Evolutionary conservation across 35 echinoderm and acorn worm genomes (phyloP).

Genomic region (Lytechinus variegatus): DNA sequence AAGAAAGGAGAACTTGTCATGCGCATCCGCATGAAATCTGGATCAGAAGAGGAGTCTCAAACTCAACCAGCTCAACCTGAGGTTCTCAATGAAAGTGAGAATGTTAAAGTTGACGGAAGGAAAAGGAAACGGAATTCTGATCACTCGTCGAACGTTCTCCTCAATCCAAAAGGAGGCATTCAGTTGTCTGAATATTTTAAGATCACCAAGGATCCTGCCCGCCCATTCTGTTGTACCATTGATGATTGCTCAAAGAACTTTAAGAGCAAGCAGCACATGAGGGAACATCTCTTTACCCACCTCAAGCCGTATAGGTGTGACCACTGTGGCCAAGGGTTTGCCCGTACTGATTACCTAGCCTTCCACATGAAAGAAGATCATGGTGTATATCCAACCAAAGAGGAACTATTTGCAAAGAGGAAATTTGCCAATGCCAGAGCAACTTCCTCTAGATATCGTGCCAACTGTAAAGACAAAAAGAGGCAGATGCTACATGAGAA

Average conservation of each 20-base stretch:
- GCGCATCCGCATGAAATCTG: slow-evolving; percentile 41
- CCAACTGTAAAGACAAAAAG: slow-evolving; percentile 69
- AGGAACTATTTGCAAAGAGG: slow-evolving; percentile 87
- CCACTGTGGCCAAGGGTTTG: slow-evolving; percentile 76
- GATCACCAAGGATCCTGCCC: slow-evolving; percentile 26
- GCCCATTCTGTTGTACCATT: slow-evolving; percentile 77
- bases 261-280: slow-evolving; percentile 97
- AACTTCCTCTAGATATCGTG: slow-evolving; percentile 65
- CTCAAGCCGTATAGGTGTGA: slow-evolving; percentile 96
- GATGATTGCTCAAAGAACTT: slow-evolving; percentile 80
- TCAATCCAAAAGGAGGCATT: slow-evolving; percentile 55
- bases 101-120: background rate
- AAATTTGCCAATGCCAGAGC: slow-evolving; percentile 88
- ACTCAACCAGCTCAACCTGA: slow-evolving; percentile 13
- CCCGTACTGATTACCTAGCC: slow-evolving; percentile 93
- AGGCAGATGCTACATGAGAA: slow-evolving; percentile 61
- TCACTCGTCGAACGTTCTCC: background rate
- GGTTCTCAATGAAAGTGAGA: background rate
- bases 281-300: slow-evolving; percentile 98
- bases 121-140: background rate
- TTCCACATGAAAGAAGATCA: slow-evolving; percentile 95
- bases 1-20: slow-evolving; percentile 40
- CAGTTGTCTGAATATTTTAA: slow-evolving; percentile 44
- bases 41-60: slow-evolving; percentile 32
- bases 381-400: slow-evolving; percentile 76